Conservation (phyloP, 1,140 invertebrate species). For the Danaus plexippus region DNA sequence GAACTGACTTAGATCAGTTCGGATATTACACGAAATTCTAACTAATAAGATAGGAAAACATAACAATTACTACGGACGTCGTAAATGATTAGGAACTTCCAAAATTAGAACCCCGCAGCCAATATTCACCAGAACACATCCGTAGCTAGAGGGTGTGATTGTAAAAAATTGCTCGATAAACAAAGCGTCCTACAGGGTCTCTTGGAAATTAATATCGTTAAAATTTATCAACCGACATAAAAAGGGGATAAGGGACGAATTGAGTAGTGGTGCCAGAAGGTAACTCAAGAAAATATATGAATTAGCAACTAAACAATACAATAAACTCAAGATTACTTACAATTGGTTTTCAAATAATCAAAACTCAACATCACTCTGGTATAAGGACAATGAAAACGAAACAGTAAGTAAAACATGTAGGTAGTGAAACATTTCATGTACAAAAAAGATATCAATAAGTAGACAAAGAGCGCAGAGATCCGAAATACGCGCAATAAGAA, state of each 20-base stretch:
- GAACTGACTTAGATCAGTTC: no score
- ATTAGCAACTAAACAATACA: no score
- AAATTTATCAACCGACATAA: slow-evolving; percentile 44
- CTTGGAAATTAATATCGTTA: slow-evolving; percentile 48
- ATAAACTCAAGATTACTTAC: no score
- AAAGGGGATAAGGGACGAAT: slow-evolving; percentile 6
- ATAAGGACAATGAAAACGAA: neutral
- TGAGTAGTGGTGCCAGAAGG: no score
- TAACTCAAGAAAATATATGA: no score
- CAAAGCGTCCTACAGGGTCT: slow-evolving; percentile 26
- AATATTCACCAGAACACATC: slow-evolving; percentile 14
- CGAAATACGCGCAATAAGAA: slow-evolving; percentile 13
- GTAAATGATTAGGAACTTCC: slow-evolving; percentile 15
- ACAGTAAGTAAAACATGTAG: no score
- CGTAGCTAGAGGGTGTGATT: slow-evolving; percentile 14
- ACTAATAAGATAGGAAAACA: neutral
- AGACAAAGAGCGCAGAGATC: slow-evolving; percentile 21
- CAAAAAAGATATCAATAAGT: slow-evolving; percentile 15
- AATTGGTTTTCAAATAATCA: no score
- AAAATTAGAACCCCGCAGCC: slow-evolving; percentile 14
- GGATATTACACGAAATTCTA: no score
- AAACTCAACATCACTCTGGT: neutral
- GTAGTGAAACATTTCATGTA: no score
- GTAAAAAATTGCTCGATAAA: slow-evolving; percentile 30
- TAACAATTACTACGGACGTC: slow-evolving; percentile 13